Conservation (phyloP, 2,888 invertebrate species). For the Pyrgus malvae region DNA sequence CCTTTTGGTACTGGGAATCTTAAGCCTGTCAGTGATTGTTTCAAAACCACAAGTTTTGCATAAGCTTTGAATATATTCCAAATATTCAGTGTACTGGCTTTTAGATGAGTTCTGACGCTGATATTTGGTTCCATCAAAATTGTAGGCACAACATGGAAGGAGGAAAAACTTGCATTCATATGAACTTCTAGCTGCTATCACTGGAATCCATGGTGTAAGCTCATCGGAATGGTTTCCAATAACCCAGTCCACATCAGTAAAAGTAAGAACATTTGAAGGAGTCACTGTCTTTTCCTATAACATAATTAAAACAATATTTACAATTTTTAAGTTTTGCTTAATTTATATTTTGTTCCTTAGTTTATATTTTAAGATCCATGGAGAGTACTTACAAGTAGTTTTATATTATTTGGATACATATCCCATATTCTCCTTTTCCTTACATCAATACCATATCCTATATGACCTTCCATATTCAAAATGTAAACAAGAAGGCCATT, state of each 20-base stretch:
- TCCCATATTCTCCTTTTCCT: conserved; percentile 94
- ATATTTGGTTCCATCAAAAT: conserved; percentile 94
- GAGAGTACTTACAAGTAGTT: conserved; percentile 71
- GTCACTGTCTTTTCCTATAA: conserved; percentile 85
- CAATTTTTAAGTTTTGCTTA: no score
- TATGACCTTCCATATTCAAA: conserved; percentile 90
- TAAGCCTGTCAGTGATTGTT: conserved; percentile 89
- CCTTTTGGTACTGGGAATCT: conserved; percentile 98
- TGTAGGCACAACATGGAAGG: conserved; percentile 96
- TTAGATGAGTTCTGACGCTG: conserved; percentile 85
- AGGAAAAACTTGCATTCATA: conserved; percentile 91
- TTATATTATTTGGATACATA: conserved; percentile 84
- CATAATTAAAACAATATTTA: not conserved
- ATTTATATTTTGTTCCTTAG: no score
- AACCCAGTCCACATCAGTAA: conserved; percentile 92
- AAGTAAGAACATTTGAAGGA: conserved; percentile 85
- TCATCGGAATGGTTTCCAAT: conserved; percentile 99
- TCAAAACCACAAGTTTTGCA: conserved; percentile 88
- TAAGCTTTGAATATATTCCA: conserved; percentile 84
- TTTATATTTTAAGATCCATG: no score
- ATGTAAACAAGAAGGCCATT: conserved; percentile 97
- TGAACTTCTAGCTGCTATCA: conserved; percentile 91
- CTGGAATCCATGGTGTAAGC: conserved; percentile 98
- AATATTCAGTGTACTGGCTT: conserved; percentile 90
- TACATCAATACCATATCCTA: conserved; percentile 92